phyloP scores from a whole-genome alignment of 2,888 invertebrate species.

The Drosophila formosana region DNA sequence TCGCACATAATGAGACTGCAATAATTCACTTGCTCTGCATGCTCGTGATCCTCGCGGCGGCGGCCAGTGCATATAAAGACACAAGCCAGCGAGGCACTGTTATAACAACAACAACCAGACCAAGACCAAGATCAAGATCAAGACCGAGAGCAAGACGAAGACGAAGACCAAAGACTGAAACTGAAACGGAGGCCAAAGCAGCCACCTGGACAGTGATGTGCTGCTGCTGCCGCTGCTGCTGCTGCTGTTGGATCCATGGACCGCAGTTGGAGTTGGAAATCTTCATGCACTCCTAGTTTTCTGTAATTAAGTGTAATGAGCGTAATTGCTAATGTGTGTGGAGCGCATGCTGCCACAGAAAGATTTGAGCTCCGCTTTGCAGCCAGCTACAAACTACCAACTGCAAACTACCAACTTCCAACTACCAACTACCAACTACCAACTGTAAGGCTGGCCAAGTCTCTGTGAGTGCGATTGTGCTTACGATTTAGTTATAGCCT shows the following conservation, averaged over 20 bases:
- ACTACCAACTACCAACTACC: conserved; percentile 3
- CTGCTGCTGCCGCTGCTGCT: conserved; percentile 15
- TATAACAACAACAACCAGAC: conserved; percentile 52
- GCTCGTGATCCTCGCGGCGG: conserved; percentile 73
- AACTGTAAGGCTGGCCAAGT: conserved; percentile 21
- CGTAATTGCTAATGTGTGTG: conserved; percentile 83
- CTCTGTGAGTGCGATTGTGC: conserved; percentile 36
- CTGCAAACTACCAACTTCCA: conserved; percentile 1
- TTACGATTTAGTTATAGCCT: conserved; percentile 61
- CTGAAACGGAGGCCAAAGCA: conserved; percentile 31
- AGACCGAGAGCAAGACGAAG: conserved; percentile 18
- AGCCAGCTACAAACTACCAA: conserved; percentile 12
- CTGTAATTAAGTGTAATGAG: conserved; percentile 84
- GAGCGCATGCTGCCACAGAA: conserved; percentile 55
- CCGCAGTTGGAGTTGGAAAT: conserved; percentile 78
- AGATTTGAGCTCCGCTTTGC: conserved; percentile 37
- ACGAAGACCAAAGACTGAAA: conserved; percentile 37
- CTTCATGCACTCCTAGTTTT: conserved; percentile 82
- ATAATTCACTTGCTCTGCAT: conserved; percentile 83
- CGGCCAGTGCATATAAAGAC: conserved; percentile 64
- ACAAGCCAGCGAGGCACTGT: conserved; percentile 63
- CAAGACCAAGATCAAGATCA: conserved; percentile 18
- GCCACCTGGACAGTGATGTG: conserved; percentile 4
- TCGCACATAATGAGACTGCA: conserved; percentile 85
- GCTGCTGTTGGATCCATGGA: conserved; percentile 25